Evolutionary conservation across 2,797 vertebrate genomes (phyloP), one percentile per base, ranked within the genome.

Genomic region (Nannoperca australis): DNA sequence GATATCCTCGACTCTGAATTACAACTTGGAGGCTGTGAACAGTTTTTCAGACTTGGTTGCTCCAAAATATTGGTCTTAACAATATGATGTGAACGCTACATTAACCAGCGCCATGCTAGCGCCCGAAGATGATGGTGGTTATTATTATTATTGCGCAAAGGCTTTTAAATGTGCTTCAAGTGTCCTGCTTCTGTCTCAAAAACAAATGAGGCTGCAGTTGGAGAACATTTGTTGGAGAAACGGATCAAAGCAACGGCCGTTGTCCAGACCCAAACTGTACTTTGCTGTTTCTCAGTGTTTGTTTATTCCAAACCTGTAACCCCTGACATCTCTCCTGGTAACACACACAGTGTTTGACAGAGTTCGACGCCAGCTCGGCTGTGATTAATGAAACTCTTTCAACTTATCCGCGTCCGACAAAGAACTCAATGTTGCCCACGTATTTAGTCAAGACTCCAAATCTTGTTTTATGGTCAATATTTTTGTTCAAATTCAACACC

Each of bases 291-390:
- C 1, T 70, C 13, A 9, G 49, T 36, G 51, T 53, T 66, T 63
- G 45, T 79, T 83, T 62, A 75, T 58, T 45, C 63, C 1, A 14
- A 67, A 20, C 20, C 40, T 77, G 17, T 54, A 42, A 79, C 51
- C 36, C 8, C 34, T n/a, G 10, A 53, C 66, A 32, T 55, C 47
- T 38, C 8, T 32, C 36, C 38, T 44, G 2, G 32, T 60, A 61
- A 45, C 50, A 54, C 34, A 38, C 24, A 30, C 38, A 3, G 2
- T 1, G 0, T 32, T 32, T 32, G 30, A 32, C 30, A 32, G 14
- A 1, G n/a, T 71, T 58, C 44, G 62, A 61, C 47, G 61, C 53
- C 12, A 18, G 42, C 32, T 66, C 20, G 47, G 12, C 4, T 69
- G 34, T 56, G 8, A 68, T 76, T 54, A 15, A 62, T 38, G 12